phyloP scores from a whole-genome alignment of 1,140 invertebrate species.

The Drosophila nigromelanica region DNA sequence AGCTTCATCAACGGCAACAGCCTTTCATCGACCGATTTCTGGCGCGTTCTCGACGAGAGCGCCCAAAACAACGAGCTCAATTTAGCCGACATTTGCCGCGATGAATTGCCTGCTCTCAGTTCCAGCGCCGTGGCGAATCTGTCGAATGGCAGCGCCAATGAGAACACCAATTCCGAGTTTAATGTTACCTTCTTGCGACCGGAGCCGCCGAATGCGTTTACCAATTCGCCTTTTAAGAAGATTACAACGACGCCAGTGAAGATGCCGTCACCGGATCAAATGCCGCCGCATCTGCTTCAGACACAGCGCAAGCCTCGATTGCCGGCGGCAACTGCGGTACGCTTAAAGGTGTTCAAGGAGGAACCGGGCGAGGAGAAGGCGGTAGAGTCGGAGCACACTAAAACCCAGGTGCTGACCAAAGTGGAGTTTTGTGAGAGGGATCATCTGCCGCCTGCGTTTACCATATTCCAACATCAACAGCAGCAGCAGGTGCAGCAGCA shows the following conservation, averaged over 20 bases:
- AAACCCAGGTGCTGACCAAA: constrained; percentile 52
- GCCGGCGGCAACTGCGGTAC: constrained; percentile 60
- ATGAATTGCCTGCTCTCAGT: constrained; percentile 42
- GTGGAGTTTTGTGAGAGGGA: constrained; percentile 59
- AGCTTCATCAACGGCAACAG: constrained; percentile 75
- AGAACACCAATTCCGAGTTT: constrained; percentile 64
- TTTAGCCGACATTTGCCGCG: constrained; percentile 54
- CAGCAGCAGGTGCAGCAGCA: not conserved
- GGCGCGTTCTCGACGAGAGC: constrained; percentile 78
- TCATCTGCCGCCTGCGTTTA: constrained; percentile 58
- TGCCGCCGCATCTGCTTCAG: constrained; percentile 34
- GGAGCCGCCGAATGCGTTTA: constrained; percentile 70
- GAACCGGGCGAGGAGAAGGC: constrained; percentile 57
- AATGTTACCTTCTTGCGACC: constrained; percentile 67
- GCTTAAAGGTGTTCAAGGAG: constrained; percentile 68
- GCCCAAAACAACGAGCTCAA: constrained; percentile 75
- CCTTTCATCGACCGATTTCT: constrained; percentile 79
- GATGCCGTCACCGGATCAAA: constrained; percentile 51
- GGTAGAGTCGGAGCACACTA: not conserved
- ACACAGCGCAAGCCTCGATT: constrained; percentile 58
- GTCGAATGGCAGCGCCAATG: constrained; percentile 43
- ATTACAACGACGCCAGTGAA: constrained; percentile 47
- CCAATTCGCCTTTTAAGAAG: constrained; percentile 72
- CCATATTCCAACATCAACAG: constrained; percentile 59
- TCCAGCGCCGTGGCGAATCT: constrained; percentile 38